Base-by-base conservation (phyloP, 2,888 invertebrate species). In the Apomyelois bistriatella region DNA sequence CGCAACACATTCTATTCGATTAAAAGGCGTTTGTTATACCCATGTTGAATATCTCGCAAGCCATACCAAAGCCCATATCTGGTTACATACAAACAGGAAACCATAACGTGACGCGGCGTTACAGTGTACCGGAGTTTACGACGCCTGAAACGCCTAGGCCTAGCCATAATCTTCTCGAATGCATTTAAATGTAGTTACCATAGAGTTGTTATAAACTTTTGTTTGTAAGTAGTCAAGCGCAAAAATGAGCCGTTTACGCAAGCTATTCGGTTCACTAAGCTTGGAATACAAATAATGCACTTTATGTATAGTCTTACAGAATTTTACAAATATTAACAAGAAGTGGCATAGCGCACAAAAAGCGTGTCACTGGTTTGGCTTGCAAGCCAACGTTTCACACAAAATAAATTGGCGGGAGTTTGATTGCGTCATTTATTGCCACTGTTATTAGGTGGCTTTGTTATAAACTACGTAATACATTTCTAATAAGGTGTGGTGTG, bases 61-160 rank as follows among this genome's bases (percentile, higher is more conserved):
- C 16, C 37, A 37, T 47, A 32, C 32, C 22, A 9, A 13, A n/a
- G 9, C 50, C 35, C 37, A 43, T 36, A 52, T 52, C 37, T 13
- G 43, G 37, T 52, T 52, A 10, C 52, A 51, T 16, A 36, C 32
- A 13, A 35, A 12, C 41, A 51, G 51, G 49, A 51, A 51, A 51
- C 32, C 37, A 43, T 52, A 42, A 42, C 17, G 42, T 51, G 43
- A 52, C 52, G 28, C 52, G 35, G 42, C 35, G 35, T 51, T 41
- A 51, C 41, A 17, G 35, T 42, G 16, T 42, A 35, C 17, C 42
- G 4, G 8, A 35, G 35, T 51, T 42, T 40, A 41, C 41, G 41
- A 42, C 15, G 40, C 30, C 38, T 28, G 22, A 15, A 38, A 38
- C 38, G 48, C 48, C 37, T 46, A 30, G 48, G 38, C 48, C 37